A percentile compares a stretch with the other conserved stretches of the same genome.
phyloP scores from a whole-genome alignment of 2,797 vertebrate species.

The Cynopterus sphinx region DNA sequence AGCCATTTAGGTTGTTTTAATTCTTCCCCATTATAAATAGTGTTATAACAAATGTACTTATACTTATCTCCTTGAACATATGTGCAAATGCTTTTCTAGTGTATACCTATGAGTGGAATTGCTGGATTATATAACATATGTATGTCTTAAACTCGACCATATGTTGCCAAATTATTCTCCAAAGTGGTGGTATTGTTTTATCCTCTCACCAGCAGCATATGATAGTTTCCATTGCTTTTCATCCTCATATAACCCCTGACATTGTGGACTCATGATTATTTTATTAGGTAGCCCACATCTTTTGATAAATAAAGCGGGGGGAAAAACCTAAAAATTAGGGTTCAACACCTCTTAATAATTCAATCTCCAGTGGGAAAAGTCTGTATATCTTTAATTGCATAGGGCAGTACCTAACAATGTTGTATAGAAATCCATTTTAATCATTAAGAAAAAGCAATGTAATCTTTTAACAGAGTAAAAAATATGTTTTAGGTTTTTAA shows the following conservation, averaged over 20 bases:
- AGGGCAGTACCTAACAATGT: not conserved
- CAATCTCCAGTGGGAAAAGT: not conserved
- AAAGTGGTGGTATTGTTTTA: not conserved
- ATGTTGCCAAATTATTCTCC: not conserved
- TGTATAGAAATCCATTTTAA: not conserved
- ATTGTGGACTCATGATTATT: not conserved
- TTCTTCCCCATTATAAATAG: not conserved
- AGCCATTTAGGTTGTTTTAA: not conserved
- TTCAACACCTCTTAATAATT: not conserved
- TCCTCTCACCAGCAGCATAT: not conserved
- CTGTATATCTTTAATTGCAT: not conserved
- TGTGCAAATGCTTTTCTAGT: not conserved
- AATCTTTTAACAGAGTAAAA: slow-evolving; percentile 17
- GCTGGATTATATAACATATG: not conserved
- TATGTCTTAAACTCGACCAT: not conserved
- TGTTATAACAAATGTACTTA: not conserved
- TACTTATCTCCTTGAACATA: not conserved
- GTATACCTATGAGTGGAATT: not conserved
- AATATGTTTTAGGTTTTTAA: slow-evolving; percentile 7
- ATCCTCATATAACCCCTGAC: not conserved
- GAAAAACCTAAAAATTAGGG: not conserved
- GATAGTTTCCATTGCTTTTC: not conserved
- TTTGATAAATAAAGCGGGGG: not conserved
- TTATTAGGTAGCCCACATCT: not conserved
- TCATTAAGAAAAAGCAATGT: not conserved